Base-by-base conservation (phyloP, 2,888 invertebrate species). In the Patella ulyssiponensis region DNA sequence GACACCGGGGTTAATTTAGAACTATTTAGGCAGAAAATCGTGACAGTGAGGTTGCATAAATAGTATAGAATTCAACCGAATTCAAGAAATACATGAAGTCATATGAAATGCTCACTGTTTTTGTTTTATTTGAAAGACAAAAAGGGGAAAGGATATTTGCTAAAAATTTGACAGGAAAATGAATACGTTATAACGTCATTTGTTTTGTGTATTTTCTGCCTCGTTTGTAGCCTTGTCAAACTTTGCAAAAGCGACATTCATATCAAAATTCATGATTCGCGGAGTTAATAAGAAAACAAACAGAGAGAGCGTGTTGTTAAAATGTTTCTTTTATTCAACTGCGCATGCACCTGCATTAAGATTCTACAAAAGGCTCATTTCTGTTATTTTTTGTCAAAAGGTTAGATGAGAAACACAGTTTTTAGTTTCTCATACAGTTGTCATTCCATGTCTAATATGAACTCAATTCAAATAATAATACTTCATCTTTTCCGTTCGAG, bases 151-250 rank as follows among this genome's bases (percentile, higher is more conserved):
- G 64, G 64, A 64, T 64, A 64, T 64, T 64, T 64, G 64, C 64
- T 64, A 23, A 23, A 64, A 20, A 23, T 64, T 64, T 64, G 64
- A 64, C 64, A 64, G 64, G 64, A 64, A 64, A 64, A 64, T 64
- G 64, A 64, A 64, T 64, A 64, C 23, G 64, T 64, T 64, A 64
- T 23, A 64, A 64, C 15, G 64, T 64, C 64, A 23, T 64, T 64
- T 64, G 64, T 64, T 64, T 64, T 64, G 64, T 64, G 64, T 23
- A 17, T 64, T 64, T 64, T 64, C 64, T 44, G 23, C 64, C 23
- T 64, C 64, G 23, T 64, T 64, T 64, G 64, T 64, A 64, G 23
- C 20, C 64, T 12, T 64, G 64, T 64, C 64, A 64, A 64, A 64
- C 23, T 23, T 64, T 64, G 12, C 23, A 23, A 64, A 64, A 64